Percentiles rank a stretch among this genome's conserved stretches.
These are phyloP conservation scores for Ascaphus truei DNA, from an alignment of 2,113 vertebrate genomes.

Conservation along the genomic window DNA sequence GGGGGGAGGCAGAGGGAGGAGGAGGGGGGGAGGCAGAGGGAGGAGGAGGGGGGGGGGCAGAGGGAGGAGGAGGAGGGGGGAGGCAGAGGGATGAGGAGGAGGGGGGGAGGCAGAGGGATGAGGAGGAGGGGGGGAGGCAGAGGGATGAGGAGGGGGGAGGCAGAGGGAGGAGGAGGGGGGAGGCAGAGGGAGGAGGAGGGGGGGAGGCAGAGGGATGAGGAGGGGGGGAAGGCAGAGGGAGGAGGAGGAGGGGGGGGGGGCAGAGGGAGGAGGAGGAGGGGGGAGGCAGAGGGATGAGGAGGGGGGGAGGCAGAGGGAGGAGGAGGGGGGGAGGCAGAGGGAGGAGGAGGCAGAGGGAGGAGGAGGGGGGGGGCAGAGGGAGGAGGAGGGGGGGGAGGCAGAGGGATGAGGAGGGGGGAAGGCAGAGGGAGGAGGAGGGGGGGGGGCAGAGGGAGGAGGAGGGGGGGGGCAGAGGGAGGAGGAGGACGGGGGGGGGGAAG, in stretches of 20 bases:
- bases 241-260: background rate
- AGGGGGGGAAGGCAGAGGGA: background rate
- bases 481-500: background rate
- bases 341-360: no score
- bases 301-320: conserved; percentile 71
- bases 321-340: background rate
- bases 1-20: background rate
- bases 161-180: no score
- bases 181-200: background rate
- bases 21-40: fast-evolving
- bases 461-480: no score
- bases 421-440: no score
- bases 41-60: background rate
- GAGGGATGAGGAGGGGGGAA: background rate
- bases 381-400: background rate
- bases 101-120: conserved; percentile 65
- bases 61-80: background rate
- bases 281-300: fast-evolving
- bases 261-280: no score
- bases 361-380: background rate
- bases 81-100: background rate
- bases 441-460: no score
- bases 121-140: background rate
- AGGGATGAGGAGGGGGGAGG: background rate
- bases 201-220: conserved; percentile 64